Base-by-base conservation (phyloP, 37 sponge, comb jelly and placozoan species). In the Ephydatia muelleri region DNA sequence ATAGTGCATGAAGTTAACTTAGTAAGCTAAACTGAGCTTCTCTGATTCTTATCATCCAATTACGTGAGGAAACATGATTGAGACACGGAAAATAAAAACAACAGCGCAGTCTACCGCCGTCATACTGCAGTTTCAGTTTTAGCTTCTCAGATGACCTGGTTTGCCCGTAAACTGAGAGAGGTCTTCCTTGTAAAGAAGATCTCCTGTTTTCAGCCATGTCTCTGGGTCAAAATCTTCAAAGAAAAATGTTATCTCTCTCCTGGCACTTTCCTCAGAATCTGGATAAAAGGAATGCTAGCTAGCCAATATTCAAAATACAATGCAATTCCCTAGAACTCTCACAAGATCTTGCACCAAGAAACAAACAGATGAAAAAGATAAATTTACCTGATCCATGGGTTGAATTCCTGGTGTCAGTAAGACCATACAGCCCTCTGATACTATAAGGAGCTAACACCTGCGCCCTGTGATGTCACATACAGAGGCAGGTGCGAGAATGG, bases 341-440 rank as follows among this genome's bases (percentile, higher is more conserved):
- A 43, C 43, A 43, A n/a, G 3, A 43, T 43, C 6, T 6, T 9
- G 43, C 43, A 43, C 43, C 43, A 43, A 43, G 43, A 43, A 43
- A 43, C 43, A 43, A 43, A 43, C 43, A 43, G 5, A n/a, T 29
- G 9, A n/a, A n/a, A n/a, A n/a, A n/a, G n/a, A n/a, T n/a, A n/a
- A 74, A 75, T 76, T 38, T 5, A 91, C 92, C 92, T 84, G 92
- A 72, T 30, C 95, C 95, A 79, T 94, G 95, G 21, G 85, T 78
- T 19, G 86, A 81, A 76, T 94, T 94, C 47, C 93, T 84, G 21
- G 95, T 94, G 64, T 94, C 95, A n/a, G 89, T 88, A n/a, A 84
- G 79, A 2, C 89, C 93, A 72, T 79, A 88, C 28, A 38, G 65
- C 12, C 85, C 87, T 82, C 95, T 43, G 16, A 94, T 85, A 0